Base-by-base conservation (phyloP, 35 echinoderm and acorn worm genomes). In the Amphiura filiformis region DNA sequence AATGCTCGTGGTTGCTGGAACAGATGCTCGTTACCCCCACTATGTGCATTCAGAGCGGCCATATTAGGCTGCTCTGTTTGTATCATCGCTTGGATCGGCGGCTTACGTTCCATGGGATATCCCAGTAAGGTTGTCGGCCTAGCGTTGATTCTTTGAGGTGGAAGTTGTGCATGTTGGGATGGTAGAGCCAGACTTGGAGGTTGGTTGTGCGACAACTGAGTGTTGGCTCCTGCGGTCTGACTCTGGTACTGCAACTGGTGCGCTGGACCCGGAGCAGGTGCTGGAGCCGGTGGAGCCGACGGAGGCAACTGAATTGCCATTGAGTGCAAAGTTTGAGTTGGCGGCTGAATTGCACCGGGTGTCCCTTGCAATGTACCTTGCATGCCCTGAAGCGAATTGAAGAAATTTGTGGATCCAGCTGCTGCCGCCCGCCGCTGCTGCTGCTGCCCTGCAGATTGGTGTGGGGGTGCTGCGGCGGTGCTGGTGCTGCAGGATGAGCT, bases 321-420 rank as follows among this genome's bases (percentile, higher is more conserved):
- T 17, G 56, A 26, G 13, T 78, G 90, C 56, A 81, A 61, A 31
- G 83, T 52, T 61, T 80, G 84, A 38, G 81, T 41, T 13, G 84
- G 84, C 22, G 76, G 78, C 52, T 80, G 84, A n/a, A 87, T 76
- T 11, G 41, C 85, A 31, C 35, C 78, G 65, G 36, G 76, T 64
- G 81, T 61, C 0, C 47, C 81, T 57, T 40, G 39, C 33, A 52
- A 40, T 26, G 83, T 37, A 34, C n/a, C 83, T 32, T 65, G 89
- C 22, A 22, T 90, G 14, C 82, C 44, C 36, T 84, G 81, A 1
- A 89, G 82, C 13, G 89, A 85, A 39, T 91, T 91, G 82, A 91
- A 91, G 75, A 91, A 85, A 64, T 90, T 90, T 36, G 89, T 91
- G 31, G 81, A 85, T 31, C 89, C 89, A 13, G 82, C 89, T 15